Conservation (phyloP, 2,113 vertebrate species). For the Centropus bengalensis region DNA sequence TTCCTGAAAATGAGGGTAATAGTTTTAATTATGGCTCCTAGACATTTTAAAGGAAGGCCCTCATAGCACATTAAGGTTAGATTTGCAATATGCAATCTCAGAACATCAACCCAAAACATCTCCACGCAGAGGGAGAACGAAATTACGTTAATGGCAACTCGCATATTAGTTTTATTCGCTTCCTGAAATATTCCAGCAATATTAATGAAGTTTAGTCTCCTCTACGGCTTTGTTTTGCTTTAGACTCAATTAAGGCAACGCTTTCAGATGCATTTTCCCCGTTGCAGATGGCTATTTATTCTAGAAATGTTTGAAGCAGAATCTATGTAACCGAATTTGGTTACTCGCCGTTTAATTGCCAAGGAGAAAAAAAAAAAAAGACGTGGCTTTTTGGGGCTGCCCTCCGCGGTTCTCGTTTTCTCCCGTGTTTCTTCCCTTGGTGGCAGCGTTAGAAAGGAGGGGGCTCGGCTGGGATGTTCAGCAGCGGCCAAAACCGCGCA, state of each 20-base stretch:
- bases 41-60: conserved; percentile 68
- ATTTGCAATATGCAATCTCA: conserved; percentile 50
- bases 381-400: neutral
- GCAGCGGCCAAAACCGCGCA: neutral
- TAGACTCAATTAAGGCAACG: conserved; percentile 36
- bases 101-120: conserved; percentile 45
- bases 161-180: conserved; percentile 50
- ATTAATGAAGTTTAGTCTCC: neutral
- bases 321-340: conserved; percentile 25
- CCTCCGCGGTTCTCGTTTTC: neutral
- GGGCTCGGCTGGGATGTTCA: neutral
- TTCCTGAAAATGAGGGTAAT: conserved; percentile 73
- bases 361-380: neutral
- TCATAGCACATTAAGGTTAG: conserved; percentile 53
- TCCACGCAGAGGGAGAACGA: conserved; percentile 27
- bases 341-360: neutral
- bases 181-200: conserved; percentile 9
- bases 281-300: conserved; percentile 19
- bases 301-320: conserved; percentile 11
- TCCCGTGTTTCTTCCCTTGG: neutral
- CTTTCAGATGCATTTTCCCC: conserved; percentile 13
- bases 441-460: too few relatives aligned
- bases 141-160: conserved; percentile 31
- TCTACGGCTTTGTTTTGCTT: conserved; percentile 37
- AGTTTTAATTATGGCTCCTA: conserved; percentile 71